Evolutionary conservation across 2,888 invertebrate species (phyloP).

Genomic region (Mayetiola destructor): DNA sequence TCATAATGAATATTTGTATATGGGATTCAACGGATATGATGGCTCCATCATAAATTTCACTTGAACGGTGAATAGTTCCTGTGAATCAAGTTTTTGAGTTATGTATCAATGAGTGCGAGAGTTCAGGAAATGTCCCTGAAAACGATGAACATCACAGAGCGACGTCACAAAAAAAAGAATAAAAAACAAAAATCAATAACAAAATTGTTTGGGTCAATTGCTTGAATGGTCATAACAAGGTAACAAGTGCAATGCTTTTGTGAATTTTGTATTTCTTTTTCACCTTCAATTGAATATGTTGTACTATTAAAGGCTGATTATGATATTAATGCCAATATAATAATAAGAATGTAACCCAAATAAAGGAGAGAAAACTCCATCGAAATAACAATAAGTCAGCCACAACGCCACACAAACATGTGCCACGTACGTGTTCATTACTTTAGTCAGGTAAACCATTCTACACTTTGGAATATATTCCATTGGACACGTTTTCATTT

Average conservation of each 20-base stretch:
- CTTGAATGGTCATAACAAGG: not conserved
- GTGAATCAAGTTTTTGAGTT: not conserved
- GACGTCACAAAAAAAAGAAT: not conserved
- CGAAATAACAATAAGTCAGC: not conserved
- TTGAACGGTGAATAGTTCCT: too few species aligned
- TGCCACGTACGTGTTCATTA: constrained; percentile 11
- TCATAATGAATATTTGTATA: not conserved
- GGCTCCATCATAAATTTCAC: too few species aligned
- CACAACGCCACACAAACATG: constrained; percentile 7
- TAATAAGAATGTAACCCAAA: constrained; percentile 9
- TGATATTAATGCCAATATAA: constrained; percentile 10
- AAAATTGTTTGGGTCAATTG: not conserved
- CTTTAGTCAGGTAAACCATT: constrained; percentile 6
- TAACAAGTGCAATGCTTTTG: too few species aligned
- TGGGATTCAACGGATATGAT: not conserved
- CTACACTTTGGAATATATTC: too few species aligned
- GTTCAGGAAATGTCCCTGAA: too few species aligned
- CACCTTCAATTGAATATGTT: too few species aligned
- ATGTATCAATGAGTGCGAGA: too few species aligned
- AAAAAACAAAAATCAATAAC: not conserved
- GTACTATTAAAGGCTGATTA: constrained; percentile 9
- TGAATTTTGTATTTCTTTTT: not conserved
- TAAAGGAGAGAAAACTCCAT: too few species aligned
- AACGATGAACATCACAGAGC: too few species aligned
- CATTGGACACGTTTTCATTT: constrained; percentile 1